Evolutionary conservation across 2,113 vertebrate species (phyloP).

Genomic region (Pogona vitticeps): DNA sequence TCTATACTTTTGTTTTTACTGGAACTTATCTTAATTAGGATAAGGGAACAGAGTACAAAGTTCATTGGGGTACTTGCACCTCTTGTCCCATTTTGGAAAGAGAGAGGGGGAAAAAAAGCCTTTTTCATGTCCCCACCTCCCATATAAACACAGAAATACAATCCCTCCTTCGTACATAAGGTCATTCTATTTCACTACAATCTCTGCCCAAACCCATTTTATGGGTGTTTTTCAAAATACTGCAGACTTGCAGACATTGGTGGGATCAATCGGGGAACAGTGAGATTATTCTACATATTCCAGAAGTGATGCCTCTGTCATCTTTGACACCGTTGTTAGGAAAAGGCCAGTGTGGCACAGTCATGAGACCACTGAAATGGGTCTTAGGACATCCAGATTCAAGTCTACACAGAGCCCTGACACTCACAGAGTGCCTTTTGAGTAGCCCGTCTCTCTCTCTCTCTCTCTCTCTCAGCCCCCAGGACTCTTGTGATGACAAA

Average conservation of each 20-base stretch:
- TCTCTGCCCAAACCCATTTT: background rate
- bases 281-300: background rate
- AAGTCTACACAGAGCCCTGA: background rate
- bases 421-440: background rate
- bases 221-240: background rate
- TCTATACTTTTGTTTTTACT: too few relatives aligned
- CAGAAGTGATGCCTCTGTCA: background rate
- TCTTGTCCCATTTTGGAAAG: too few relatives aligned
- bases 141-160: too few relatives aligned
- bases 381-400: too few relatives aligned
- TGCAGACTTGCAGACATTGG: background rate
- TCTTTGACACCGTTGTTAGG: background rate
- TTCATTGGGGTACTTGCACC: too few relatives aligned
- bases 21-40: too few relatives aligned
- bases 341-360: too few relatives aligned
- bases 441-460: background rate
- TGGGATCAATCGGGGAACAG: background rate
- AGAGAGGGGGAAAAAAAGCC: too few relatives aligned
- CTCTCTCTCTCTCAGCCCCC: background rate
- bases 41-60: too few relatives aligned
- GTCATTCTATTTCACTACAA: background rate
- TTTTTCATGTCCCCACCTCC: too few relatives aligned
- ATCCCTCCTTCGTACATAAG: background rate
- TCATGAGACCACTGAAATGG: too few relatives aligned
- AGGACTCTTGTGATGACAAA: background rate